These are phyloP conservation scores for Xylophagus ater DNA, from an alignment of 2,888 invertebrate species.

Conservation along the genomic window DNA sequence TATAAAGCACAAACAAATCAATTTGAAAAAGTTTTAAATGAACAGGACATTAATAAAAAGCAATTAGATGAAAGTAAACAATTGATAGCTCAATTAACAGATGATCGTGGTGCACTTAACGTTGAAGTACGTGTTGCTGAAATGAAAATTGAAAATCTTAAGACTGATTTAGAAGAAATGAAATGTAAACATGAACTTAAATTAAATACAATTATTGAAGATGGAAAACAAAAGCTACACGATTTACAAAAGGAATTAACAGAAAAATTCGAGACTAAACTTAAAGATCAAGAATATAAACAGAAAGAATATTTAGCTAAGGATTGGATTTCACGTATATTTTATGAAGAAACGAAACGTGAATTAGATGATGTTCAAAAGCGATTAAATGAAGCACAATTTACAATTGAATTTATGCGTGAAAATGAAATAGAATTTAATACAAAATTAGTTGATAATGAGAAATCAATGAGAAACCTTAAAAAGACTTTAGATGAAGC, in stretches of 20 bases:
- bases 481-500: constrained; percentile 58
- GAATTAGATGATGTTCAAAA: constrained; percentile 40
- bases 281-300: constrained; percentile 25
- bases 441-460: constrained; percentile 31
- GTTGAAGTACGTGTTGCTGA: constrained; percentile 29
- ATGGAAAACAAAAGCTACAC: constrained; percentile 25
- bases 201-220: constrained; percentile 24
- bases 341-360: constrained; percentile 42
- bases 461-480: constrained; percentile 46
- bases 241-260: constrained; percentile 23
- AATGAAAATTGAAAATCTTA: constrained; percentile 27
- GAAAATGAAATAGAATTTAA: constrained; percentile 39
- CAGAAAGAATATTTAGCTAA: constrained; percentile 43
- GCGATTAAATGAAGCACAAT: constrained; percentile 39
- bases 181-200: constrained; percentile 26
- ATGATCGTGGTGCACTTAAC: constrained; percentile 32
- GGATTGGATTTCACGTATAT: constrained; percentile 46
- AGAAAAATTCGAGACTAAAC: constrained; percentile 21
- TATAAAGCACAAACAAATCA: constrained; percentile 18
- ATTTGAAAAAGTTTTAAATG: constrained; percentile 17
- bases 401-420: constrained; percentile 31
- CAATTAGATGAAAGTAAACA: constrained; percentile 26
- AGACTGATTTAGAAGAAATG: constrained; percentile 27
- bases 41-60: constrained; percentile 22
- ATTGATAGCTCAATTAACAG: constrained; percentile 32